Evolutionary conservation across 2,888 invertebrate species (phyloP), one percentile per base, ranked within the genome.

Genomic region (Copidosoma aretas): DNA sequence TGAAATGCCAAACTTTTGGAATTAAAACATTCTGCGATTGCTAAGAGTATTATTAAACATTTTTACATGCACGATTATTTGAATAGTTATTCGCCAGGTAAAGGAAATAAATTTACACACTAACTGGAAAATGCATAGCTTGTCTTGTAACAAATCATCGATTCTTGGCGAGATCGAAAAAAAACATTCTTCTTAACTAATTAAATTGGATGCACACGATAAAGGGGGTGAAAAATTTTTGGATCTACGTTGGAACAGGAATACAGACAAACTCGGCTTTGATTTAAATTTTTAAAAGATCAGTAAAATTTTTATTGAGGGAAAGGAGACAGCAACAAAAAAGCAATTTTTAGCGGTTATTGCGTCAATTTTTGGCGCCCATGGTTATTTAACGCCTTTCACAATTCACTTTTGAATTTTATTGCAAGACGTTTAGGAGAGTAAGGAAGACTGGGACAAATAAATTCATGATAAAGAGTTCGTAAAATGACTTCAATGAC

Each of bases 21-120:
- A 60, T 14, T 19, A 14, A 25, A 24, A 66, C 73, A 67, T 70
- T 75, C 74, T 15, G 59, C 65, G n/a, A 76, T 75, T 0, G 75
- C 70, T 3, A 58, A 72, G 39, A 73, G 76, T 0, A 73, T 78
- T 10, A 65, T 71, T 63, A 21, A 71, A 5, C 70, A 74, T 12
- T 74, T 75, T 65, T 79, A 77, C 54, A 74, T 77, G 24, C 76
- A 76, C 15, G 74, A 53, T 49, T 49, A n/a, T 49, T 19, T 49
- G 4, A 10, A 49, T 10, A 49, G 49, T 49, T 49, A 19, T 49
- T n/a, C 49, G 49, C 10, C 17, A 10, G 49, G 49, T 49, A 2
- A 49, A n/a, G 15, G 49, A 49, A 19, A 49, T 49, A n/a, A 49
- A 49, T 19, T 15, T 10, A 4, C 49, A 49, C 49, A 10, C 49